Evolutionary conservation across 2,888 invertebrate species (phyloP), one percentile per base, ranked within the genome.

Genomic region (Chironomus tentans): DNA sequence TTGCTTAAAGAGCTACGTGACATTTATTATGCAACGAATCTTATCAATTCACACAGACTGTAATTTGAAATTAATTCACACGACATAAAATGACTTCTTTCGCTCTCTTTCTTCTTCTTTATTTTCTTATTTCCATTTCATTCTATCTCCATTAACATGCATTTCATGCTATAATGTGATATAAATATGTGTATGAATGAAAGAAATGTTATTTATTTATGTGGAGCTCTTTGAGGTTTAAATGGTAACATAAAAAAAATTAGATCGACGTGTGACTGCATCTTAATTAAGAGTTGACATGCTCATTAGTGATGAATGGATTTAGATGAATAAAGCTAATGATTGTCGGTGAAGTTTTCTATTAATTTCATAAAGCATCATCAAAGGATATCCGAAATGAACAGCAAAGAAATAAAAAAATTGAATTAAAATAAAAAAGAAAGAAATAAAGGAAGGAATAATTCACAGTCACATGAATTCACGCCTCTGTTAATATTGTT

Each of bases 11-110:
- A 61, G 18, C 18, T 62, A 72, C 72, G 72, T 72, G 72, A 61
- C 61, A 61, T 72, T 72, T 62, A 72, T 72, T 72, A 72, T 72
- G 61, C 72, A 72, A 50, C 46, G 68, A 68, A 68, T 68, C 68
- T 68, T 68, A 68, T 68, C 62, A 61, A 13, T 47, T 62, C 21
- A 15, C 56, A 56, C 24, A 24, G 65, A 21, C 65, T 22, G 61
- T 38, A 61, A 72, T 62, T 61, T 61, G 61, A 72, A 72, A 72
- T 72, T 72, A 72, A 72, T 72, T 72, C 72, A 47, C 70, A 50
- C 47, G 70, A 56, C 47, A 68, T 7, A 68, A 56, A 46, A 70
- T 50, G 22, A 38, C 38, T 68, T 28, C 47, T 70, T 69, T 22
- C 15, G n/a, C 47, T 70, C 50, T 70, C 50, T 21, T 21, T 28